Conservation (phyloP, 2,888 invertebrate genomes). For the Ochropleura leucogaster region DNA sequence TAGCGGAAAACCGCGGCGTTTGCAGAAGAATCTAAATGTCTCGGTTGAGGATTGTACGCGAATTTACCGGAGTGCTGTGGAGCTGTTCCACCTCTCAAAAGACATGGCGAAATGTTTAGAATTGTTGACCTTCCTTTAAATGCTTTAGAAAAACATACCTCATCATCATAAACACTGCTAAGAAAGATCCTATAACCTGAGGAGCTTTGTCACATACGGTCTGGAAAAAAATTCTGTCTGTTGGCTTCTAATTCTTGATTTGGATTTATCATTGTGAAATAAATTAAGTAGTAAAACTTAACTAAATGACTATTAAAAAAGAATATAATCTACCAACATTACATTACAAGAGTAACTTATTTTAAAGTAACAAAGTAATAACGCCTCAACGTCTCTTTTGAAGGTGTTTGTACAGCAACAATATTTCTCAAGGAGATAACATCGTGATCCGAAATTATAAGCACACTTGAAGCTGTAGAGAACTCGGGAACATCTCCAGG, state of each 20-base stretch:
- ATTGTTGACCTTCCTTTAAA: not conserved
- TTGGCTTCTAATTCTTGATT: not conserved
- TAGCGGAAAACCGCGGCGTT: not conserved
- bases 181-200: not conserved
- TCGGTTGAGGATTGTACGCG: not conserved
- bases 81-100: not conserved
- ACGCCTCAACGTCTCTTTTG: conserved; percentile 37
- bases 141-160: not conserved
- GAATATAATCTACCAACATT: not conserved
- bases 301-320: not conserved
- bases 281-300: not conserved
- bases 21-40: not conserved
- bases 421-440: conserved; percentile 74
- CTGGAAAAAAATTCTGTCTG: not conserved
- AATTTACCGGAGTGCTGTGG: not conserved
- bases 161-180: not conserved
- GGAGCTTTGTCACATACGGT: not conserved
- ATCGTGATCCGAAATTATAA: conserved; percentile 78
- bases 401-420: conserved; percentile 62
- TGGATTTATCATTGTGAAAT: not conserved
- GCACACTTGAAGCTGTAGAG: conserved; percentile 76
- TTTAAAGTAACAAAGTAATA: conserved; percentile 43
- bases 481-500: conserved; percentile 73
- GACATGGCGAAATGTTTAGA: not conserved
- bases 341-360: conserved; percentile 4